Evolutionary conservation across 2,113 vertebrate species (phyloP).

Genomic region (Hymenochirus boettgeri): DNA sequence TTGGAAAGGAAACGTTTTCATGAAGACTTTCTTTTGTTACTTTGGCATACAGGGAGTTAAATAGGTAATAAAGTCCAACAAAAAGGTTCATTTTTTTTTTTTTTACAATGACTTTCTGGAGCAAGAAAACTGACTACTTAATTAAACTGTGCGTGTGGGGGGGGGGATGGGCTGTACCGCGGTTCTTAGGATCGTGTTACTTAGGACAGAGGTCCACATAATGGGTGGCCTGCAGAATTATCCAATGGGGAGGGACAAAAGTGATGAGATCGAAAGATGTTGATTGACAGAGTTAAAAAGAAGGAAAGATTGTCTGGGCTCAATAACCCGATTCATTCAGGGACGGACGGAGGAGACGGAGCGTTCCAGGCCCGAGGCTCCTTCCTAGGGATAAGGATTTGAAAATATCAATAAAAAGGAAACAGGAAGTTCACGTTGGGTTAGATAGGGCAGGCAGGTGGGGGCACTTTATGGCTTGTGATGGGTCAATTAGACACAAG

Average conservation of each 20-base stretch:
- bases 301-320: neutral
- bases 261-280: constrained; percentile 5
- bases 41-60: neutral
- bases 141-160: neutral
- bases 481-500: too few relatives aligned
- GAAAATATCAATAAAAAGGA: too few relatives aligned
- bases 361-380: too few relatives aligned
- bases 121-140: neutral
- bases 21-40: too few relatives aligned
- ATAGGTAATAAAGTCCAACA: neutral
- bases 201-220: neutral
- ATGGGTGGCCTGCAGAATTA: constrained; percentile 16
- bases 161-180: neutral
- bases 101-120: too few relatives aligned
- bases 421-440: too few relatives aligned
- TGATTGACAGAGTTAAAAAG: constrained; percentile 28
- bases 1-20: too few relatives aligned
- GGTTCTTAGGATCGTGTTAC: constrained; percentile 17
- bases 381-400: too few relatives aligned
- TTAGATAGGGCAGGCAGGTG: too few relatives aligned
- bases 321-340: neutral
- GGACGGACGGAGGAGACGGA: too few relatives aligned
- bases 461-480: too few relatives aligned
- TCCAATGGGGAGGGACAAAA: neutral
- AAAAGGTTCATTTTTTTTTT: too few relatives aligned